Evolutionary conservation across 2,113 vertebrate genomes (phyloP), one percentile per base, ranked within the genome.

Genomic region (Micronycteris hirsuta): DNA sequence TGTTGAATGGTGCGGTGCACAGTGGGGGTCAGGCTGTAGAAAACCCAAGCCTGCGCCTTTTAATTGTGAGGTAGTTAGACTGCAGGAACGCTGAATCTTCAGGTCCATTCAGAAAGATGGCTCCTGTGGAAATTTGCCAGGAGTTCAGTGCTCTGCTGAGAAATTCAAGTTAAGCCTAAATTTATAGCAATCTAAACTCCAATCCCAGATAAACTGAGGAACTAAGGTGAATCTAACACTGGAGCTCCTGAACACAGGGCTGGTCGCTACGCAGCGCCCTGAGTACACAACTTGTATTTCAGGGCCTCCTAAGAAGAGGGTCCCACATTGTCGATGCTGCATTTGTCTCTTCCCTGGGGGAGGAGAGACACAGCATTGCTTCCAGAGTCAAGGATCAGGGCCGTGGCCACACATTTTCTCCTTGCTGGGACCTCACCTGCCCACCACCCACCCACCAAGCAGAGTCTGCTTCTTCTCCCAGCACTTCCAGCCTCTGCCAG

Each of bases 81-180:
- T 86, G 92, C 86, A 68, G 93, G 95, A 95, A 91, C 0, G 24
- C 96, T 80, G 92, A 94, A 70, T 92, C 96, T 96, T 93, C 94
- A 45, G 70, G 95, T 95, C 96, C 89, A 85, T 97, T 96, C 95
- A 92, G 92, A 96, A 95, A 96, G 91, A 96, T 91, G 12, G 0
- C 82, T 96, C 91, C 88, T 70, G 56, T 97, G 97, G 97, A 97
- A 97, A 97, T 96, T 47, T 94, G 93, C 91, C 97, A 97, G 96
- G 76, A 95, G 84, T 90, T 97, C 95, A 96, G 95, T 86, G 84
- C 96, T 97, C 95, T 94, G 77, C 93, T 95, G 95, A 96, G 95
- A 86, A 97, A 91, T 91, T 92, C 95, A 93, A 97, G 73, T 96
- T 96, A 98, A 97, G 96, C 83, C 83, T 19, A 94, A 96, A 97